Base-by-base conservation (phyloP, 1,140 invertebrate species). In the Plectrocnemia conspersa region DNA sequence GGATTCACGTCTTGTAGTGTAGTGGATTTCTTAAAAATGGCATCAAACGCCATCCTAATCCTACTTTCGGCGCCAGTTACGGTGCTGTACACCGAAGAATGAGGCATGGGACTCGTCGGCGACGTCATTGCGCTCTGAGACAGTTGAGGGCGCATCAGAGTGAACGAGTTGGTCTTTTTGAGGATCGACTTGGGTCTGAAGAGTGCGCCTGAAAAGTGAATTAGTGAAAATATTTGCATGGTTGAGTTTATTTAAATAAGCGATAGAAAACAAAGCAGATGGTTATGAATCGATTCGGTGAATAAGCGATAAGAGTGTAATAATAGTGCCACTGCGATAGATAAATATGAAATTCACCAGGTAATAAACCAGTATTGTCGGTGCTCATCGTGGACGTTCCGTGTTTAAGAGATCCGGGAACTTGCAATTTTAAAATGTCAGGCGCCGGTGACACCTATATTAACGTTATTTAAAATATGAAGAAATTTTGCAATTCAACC, bases 111-210 rank as follows among this genome's bases (percentile, higher is more conserved):
- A 2, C 67, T 60, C 11, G 56, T 59, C 1, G 65, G 64, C 1
- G 53, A 42, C 3, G 60, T 47, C n/a, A 48, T 45, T 0, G 64
- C 63, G 40, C 44, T 42, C 16, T 27, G 40, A 0, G 65, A 56
- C 0, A 57, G 61, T 10, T 69, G 45, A 0, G 70, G 71, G 0
- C 72, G 73, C 61, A 84, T 88, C 9, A 91, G 65, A 3, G 85
- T 93, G 66, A 91, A 93, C 4, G 89, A 93, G 71, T 92, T 89
- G 0, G 90, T 93, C 71, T 93, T 93, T 75, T 94, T 94, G 36
- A 94, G 72, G 65, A 94, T 94, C 0, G 90, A 93, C 68, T 94
- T 94, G 47, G 73, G 73, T 2, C 73, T 64, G 67, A 79, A 79
- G 7, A 82, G 65, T 27, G 81, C 78, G 9, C 82, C 80, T 16